Base-by-base conservation (phyloP, 1,140 invertebrate genomes). In the Cydia splendana region DNA sequence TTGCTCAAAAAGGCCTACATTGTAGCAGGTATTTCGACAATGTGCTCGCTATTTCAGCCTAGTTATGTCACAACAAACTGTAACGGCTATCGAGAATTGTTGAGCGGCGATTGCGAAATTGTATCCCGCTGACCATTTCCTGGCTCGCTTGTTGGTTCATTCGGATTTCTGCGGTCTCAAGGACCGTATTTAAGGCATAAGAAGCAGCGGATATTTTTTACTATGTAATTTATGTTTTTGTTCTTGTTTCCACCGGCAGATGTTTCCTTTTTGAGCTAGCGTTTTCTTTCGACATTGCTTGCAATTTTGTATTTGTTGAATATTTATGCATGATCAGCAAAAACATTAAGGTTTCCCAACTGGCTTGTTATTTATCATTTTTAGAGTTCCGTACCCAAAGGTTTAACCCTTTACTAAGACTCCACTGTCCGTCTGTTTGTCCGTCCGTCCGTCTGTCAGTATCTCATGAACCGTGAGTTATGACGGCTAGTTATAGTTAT, bases 21-120 rank as follows among this genome's bases (percentile, higher is more conserved):
- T 42, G 67, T 20, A 71, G 34, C 38, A 71, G 67, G 67, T 71
- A 71, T 71, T 71, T 71, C 67, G 67, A 42, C 67, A 71, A 71
- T 71, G 34, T 71, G 45, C 67, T 71, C 34, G 67, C n/a, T 42
- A 71, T 71, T 71, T 71, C 67, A 71, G 4, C 30, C 30, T 20
- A 38, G 67, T 71, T 71, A 71, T 71, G 38, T 71, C 67, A 71
- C 67, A 71, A 71, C 65, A 34, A 69, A 69, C 67, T 71, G 38
- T 71, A 69, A 69, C 38, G 34, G 67, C 15, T 71, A 71, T 71
- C 67, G 67, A 71, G 67, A 71, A 71, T 42, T 71, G 67, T 81
- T 76, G 69, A 69, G 69, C 71, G 53, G 57, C 71, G 75, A 30
- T 81, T 81, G 65, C 77, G 78, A 81, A 81, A 79, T 75, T 48